Base-by-base conservation (phyloP, 2,888 invertebrate genomes). In the Doris montereyensis region DNA sequence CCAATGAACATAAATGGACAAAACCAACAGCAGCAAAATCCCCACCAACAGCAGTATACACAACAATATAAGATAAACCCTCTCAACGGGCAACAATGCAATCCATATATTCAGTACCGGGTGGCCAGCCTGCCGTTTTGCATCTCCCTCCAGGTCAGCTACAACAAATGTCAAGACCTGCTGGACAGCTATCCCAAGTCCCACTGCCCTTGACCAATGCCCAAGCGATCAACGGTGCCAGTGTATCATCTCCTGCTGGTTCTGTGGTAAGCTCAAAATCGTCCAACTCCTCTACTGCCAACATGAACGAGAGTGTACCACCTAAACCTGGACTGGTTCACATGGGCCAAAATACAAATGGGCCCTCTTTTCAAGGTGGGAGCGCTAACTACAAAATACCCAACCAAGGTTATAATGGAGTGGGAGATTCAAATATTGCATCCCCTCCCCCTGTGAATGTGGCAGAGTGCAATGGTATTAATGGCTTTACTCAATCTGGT, bases 241-340 rank as follows among this genome's bases (percentile, higher is more conserved):
- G 26, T 67, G 79, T 77, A 65, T 85, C 87, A 3, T 89, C 89
- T 0, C 89, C 90, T 30, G 88, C 89, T 4, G 88, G 87, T 24
- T 90, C 89, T 21, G 85, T 88, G 21, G 87, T 88, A 62, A 90
- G 89, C 83, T 87, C 88, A 52, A 86, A 86, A 76, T 89, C 89
- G 57, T 87, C 88, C 13, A 84, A 83, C 35, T 67, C 81, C 78
- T 67, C 84, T 68, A 68, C 81, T 74, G 35, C 73, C 82, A 76
- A 83, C 71, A 83, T 79, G 24, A 52, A 26, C 34, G 76, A 1
- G 62, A 71, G 10, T 0, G 24, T 68, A 21, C 67, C 57, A 17
- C 57, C 79, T 30, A 52, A 41, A 26, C 77, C 52, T 24, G 65
- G 70, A 13, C 30, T 76, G 71, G 34, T 60, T 32, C 70, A 77